Conservation (phyloP, 2,888 invertebrate genomes). For the Cremastinae sp. region DNA sequence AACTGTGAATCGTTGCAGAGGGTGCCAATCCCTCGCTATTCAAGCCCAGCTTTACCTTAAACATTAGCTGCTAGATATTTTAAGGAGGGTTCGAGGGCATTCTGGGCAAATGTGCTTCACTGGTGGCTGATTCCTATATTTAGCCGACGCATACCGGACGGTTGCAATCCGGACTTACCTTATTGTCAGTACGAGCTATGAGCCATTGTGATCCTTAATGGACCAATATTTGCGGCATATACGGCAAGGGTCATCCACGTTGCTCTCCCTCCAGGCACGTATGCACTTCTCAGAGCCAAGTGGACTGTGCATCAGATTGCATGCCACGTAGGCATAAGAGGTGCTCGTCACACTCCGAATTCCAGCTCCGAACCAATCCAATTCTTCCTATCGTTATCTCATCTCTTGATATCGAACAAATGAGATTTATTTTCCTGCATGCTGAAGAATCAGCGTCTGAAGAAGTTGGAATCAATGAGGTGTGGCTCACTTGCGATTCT, state of each 20-base stretch:
- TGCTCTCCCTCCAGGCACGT: slow-evolving; percentile 38
- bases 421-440: neutral
- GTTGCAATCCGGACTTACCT: slow-evolving; percentile 33
- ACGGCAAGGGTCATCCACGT: slow-evolving; percentile 52
- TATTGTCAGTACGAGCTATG: slow-evolving; percentile 22
- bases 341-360: too few species aligned
- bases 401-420: neutral
- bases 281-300: slow-evolving; percentile 2
- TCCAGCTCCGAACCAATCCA: too few species aligned
- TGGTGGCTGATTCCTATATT: slow-evolving; percentile 26
- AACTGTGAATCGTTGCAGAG: slow-evolving; percentile 3
- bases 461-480: slow-evolving; percentile 42
- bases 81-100: slow-evolving; percentile 11
- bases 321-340: too few species aligned
- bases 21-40: slow-evolving; percentile 17
- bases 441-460: neutral
- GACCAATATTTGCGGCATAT: slow-evolving; percentile 76
- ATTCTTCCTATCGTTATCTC: too few species aligned
- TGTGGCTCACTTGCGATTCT: slow-evolving; percentile 45
- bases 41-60: neutral
- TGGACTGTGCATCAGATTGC: neutral
- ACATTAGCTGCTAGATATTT: neutral
- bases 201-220: slow-evolving; percentile 75
- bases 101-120: slow-evolving; percentile 25
- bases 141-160: slow-evolving; percentile 1